Percentiles rank a stretch among this genome's conserved stretches.
phyloP scores from a whole-genome alignment of 1,140 invertebrate species.

The Probaryconus sp. region DNA sequence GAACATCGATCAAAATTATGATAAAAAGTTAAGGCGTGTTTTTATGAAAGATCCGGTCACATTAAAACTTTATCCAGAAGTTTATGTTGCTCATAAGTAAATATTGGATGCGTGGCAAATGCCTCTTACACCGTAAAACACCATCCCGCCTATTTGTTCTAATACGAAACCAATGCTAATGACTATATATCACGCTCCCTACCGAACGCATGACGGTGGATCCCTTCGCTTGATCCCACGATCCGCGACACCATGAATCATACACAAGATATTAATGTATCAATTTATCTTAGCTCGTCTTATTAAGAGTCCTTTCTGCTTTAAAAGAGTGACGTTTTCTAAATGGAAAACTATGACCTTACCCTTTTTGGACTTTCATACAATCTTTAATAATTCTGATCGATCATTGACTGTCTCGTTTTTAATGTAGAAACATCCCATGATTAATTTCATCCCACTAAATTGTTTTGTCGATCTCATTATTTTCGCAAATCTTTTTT shows the following conservation, averaged over 20 bases:
- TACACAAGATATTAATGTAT: conserved; percentile 72
- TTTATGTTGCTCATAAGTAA: conserved; percentile 21
- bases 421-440: conserved; percentile 25
- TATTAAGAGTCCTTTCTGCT: conserved; percentile 73
- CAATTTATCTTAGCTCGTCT: conserved; percentile 72
- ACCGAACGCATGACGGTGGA: conserved; percentile 38
- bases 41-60: too few species aligned
- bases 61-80: conserved; percentile 17
- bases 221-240: conserved; percentile 54
- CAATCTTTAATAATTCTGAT: conserved; percentile 51
- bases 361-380: conserved; percentile 53
- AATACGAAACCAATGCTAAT: conserved; percentile 73
- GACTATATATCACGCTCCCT: conserved; percentile 67
- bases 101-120: conserved; percentile 24
- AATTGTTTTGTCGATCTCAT: conserved; percentile 38
- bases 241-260: conserved; percentile 72
- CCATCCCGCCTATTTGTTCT: conserved; percentile 66
- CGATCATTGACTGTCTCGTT: conserved; percentile 49
- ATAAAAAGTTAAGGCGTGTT: too few species aligned
- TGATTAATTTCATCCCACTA: conserved; percentile 44
- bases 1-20: too few species aligned
- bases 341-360: conserved; percentile 60
- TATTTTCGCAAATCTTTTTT: background rate
- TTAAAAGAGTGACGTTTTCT: conserved; percentile 57
- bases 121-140: conserved; percentile 41